phyloP scores from a whole-genome alignment of 2,888 invertebrate species.

The Oscheius onirici region DNA sequence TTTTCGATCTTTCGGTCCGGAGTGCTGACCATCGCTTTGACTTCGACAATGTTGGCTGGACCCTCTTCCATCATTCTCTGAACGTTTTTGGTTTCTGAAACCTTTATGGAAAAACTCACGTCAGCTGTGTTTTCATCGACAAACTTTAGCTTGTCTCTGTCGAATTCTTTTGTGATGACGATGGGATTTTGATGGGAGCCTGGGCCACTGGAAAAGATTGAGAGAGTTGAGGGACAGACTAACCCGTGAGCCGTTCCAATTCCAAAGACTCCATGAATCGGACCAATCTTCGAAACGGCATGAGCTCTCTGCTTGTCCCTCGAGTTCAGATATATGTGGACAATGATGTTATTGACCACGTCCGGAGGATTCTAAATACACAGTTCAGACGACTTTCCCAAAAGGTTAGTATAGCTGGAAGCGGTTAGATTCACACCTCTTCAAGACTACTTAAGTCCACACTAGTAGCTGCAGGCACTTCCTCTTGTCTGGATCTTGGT shows the following conservation, averaged over 20 bases:
- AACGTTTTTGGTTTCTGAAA: neutral
- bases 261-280: constrained; percentile 49
- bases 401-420: neutral
- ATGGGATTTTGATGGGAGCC: constrained; percentile 49
- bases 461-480: constrained; percentile 7
- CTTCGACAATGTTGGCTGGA: constrained; percentile 55
- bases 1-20: constrained; percentile 46
- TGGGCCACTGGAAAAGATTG: constrained; percentile 35
- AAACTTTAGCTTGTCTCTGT: constrained; percentile 48
- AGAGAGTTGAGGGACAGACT: neutral
- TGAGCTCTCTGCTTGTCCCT: constrained; percentile 41
- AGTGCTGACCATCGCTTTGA: constrained; percentile 54
- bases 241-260: constrained; percentile 51
- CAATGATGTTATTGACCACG: constrained; percentile 48
- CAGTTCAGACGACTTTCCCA: neutral
- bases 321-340: constrained; percentile 48
- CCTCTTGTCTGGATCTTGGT: neutral
- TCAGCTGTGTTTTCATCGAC: constrained; percentile 40
- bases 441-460: constrained; percentile 9
- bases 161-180: constrained; percentile 51
- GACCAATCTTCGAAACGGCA: constrained; percentile 40
- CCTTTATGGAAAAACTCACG: constrained; percentile 9
- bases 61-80: constrained; percentile 38
- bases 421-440: constrained; percentile 25
- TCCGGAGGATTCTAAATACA: constrained; percentile 37